Conservation (phyloP, 2,888 invertebrate genomes). For the Chymomyza caudatula region DNA sequence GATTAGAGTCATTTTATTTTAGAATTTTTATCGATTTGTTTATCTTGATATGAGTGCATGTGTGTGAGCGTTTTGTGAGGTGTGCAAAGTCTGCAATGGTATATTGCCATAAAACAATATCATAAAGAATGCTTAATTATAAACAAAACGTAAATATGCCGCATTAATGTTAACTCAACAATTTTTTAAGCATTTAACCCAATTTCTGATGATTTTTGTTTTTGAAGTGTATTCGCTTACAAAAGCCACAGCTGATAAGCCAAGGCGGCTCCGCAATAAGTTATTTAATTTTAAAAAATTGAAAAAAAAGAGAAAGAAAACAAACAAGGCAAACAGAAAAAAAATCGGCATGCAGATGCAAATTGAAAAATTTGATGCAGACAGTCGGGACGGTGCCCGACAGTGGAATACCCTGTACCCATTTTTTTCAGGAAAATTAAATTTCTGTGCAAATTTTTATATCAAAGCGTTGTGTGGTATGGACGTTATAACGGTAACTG, state of each 20-base stretch:
- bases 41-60: background rate
- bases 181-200: conserved; percentile 50
- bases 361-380: too few relatives aligned
- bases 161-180: conserved; percentile 47
- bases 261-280: background rate
- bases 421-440: too few relatives aligned
- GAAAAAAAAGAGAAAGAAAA: background rate
- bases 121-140: conserved; percentile 40
- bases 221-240: too few relatives aligned
- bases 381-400: too few relatives aligned
- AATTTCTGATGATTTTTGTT: conserved; percentile 21
- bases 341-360: background rate
- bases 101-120: background rate
- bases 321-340: too few relatives aligned
- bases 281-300: background rate
- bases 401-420: too few relatives aligned
- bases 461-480: too few relatives aligned
- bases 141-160: conserved; percentile 63
- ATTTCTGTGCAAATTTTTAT: too few relatives aligned
- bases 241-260: background rate
- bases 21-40: background rate
- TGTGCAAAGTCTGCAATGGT: too few relatives aligned
- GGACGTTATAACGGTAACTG: too few relatives aligned
- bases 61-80: background rate
- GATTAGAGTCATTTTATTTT: background rate